A percentile compares a stretch with the other conserved stretches of the same genome.
Evolutionary conservation across 2,797 vertebrate species (phyloP).

Genomic region (Phoeniculus purpureus): DNA sequence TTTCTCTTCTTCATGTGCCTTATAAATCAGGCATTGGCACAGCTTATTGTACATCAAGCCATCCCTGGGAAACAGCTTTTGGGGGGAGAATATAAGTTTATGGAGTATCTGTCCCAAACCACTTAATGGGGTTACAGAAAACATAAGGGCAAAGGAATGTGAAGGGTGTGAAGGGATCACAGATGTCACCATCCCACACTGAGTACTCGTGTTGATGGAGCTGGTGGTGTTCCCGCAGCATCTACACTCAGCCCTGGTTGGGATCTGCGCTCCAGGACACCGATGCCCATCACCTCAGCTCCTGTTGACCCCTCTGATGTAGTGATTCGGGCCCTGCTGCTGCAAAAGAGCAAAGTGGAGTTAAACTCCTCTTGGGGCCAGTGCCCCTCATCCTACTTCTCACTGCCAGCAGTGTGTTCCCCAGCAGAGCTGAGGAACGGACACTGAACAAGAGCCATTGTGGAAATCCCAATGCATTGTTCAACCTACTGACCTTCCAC

Average conservation of each 20-base stretch:
- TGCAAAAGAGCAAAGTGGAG: not conserved
- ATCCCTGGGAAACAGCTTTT: not conserved
- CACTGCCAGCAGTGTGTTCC: not conserved
- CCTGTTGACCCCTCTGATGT: fast-evolving
- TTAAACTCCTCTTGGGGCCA: fast-evolving
- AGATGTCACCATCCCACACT: fast-evolving
- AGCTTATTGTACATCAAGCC: not conserved
- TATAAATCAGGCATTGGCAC: conserved; percentile 54
- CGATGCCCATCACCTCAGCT: not conserved
- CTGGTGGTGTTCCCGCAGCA: not conserved
- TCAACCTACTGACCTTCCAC: not conserved
- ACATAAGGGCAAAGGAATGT: not conserved
- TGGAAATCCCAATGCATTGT: not conserved
- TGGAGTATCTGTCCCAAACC: not conserved
- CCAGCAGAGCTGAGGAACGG: not conserved
- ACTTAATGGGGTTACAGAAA: not conserved
- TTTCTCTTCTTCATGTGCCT: not conserved
- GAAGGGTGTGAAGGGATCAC: not conserved
- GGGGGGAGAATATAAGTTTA: not conserved
- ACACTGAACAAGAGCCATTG: fast-evolving
- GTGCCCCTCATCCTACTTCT: not conserved
- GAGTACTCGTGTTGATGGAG: not conserved
- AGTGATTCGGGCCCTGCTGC: not conserved
- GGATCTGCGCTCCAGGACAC: not conserved
- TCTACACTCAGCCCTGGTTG: too few relatives aligned